phyloP scores from a whole-genome alignment of 2,797 vertebrate species.

The Scarus forsteni region DNA sequence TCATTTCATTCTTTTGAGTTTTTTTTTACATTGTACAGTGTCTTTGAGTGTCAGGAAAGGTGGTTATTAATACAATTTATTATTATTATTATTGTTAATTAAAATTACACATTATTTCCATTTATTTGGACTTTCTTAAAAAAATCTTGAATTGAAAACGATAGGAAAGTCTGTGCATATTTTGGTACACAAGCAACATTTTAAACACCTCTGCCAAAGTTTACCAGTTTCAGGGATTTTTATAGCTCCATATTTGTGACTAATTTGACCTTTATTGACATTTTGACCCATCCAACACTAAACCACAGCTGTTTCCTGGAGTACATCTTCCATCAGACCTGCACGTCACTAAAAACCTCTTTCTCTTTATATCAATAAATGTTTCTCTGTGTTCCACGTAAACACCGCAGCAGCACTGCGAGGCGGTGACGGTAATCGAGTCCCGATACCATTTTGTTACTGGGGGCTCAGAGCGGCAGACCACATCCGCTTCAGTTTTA shows the following conservation, averaged over 20 bases:
- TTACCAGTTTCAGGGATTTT: neutral
- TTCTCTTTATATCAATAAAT: constrained; percentile 43
- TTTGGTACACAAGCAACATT: neutral
- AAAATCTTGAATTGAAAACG: no score
- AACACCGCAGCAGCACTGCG: constrained; percentile 54
- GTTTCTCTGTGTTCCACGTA: constrained; percentile 49
- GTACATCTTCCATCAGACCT: constrained; percentile 15
- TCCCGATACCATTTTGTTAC: constrained; percentile 43
- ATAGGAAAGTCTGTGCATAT: no score
- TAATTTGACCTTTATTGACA: constrained; percentile 31
- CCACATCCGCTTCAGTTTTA: constrained; percentile 65
- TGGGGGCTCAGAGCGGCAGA: constrained; percentile 19
- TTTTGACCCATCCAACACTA: constrained; percentile 8
- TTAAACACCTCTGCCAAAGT: neutral
- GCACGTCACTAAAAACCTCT: constrained; percentile 37
- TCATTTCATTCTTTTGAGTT: no score
- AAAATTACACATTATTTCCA: no score
- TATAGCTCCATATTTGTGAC: neutral
- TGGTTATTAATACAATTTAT: no score
- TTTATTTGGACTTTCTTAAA: no score
- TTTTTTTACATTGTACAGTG: no score
- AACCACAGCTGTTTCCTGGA: constrained; percentile 57
- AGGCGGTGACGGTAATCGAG: constrained; percentile 34
- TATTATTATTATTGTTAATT: no score
- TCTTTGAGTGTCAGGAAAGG: no score